phyloP scores from a whole-genome alignment of 2,797 vertebrate genomes.

The Notamacropus eugenii region DNA sequence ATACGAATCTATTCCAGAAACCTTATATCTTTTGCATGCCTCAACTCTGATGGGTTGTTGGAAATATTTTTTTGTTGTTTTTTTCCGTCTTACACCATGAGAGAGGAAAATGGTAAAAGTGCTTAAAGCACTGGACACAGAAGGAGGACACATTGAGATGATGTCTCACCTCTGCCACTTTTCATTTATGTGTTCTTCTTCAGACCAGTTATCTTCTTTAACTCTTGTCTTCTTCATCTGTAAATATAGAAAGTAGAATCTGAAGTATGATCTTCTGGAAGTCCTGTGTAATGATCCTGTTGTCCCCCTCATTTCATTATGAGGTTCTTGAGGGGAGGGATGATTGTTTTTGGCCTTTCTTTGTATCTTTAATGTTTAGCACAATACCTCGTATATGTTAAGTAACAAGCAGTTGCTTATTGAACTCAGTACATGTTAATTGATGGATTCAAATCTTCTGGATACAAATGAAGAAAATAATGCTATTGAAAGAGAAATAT shows the following conservation, averaged over 20 bases:
- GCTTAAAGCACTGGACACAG: no score
- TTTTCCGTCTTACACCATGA: neutral
- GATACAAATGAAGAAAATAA: no score
- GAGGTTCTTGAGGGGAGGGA: no score
- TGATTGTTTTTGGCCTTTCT: no score
- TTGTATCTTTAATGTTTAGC: no score
- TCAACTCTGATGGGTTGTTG: neutral
- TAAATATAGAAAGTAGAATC: neutral
- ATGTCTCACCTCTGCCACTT: neutral
- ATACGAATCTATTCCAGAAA: neutral
- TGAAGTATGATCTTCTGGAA: neutral
- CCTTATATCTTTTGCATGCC: neutral
- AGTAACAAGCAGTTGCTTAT: no score
- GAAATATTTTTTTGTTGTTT: neutral
- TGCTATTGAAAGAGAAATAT: no score
- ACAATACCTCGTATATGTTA: no score
- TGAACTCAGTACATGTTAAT: no score
- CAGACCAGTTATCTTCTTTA: neutral
- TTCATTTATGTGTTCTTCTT: neutral
- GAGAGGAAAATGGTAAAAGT: neutral
- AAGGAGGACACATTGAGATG: neutral
- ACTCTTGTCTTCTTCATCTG: neutral
- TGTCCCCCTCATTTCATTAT: no score
- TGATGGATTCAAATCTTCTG: no score
- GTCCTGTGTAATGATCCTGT: neutral